Evolutionary conservation across 2,888 invertebrate species (phyloP), one percentile per base, ranked within the genome.

Genomic region (Troides helena): DNA sequence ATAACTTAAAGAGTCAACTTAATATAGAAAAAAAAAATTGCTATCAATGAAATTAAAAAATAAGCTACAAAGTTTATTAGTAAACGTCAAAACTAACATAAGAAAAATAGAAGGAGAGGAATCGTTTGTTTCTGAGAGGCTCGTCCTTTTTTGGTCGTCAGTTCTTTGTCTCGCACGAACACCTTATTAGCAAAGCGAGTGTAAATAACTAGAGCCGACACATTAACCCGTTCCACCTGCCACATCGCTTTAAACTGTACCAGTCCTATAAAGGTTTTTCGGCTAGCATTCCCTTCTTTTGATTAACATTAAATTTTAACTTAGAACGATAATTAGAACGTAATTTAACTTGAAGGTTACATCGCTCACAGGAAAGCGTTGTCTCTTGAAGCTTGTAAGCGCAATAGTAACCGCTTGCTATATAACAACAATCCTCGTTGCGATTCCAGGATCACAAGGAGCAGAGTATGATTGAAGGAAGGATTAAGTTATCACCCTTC

Each of bases 141-240:
- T 4, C 43, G n/a, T 43, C 46, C 18, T 46, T 64, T 71, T 70
- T 67, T 61, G 43, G 46, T 7, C 46, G 12, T 64, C 30, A 62
- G 62, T 59, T 67, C 66, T 63, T 69, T 62, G 63, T 70, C 63
- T 66, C 66, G 70, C 66, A 62, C 58, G 62, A 69, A 65, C 65
- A 65, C 69, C 65, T 69, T 50, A 69, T 46, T 59, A 67, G 66
- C 62, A 70, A 67, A 50, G 66, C 61, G 43, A 67, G 64, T 70
- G 67, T 70, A 64, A 70, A 67, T 70, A 70, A 70, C 23, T 67
- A 57, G 63, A 60, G 60, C 43, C 60, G 70, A 67, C 70, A 70
- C 61, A 63, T 67, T 67, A 61, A 60, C 30, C 60, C 67, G 70
- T 70, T 64, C 63, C 70, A 70, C 70, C 70, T 70, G 70, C 70